phyloP scores from a whole-genome alignment of 2,888 invertebrate genomes.

The Plusia festucae region DNA sequence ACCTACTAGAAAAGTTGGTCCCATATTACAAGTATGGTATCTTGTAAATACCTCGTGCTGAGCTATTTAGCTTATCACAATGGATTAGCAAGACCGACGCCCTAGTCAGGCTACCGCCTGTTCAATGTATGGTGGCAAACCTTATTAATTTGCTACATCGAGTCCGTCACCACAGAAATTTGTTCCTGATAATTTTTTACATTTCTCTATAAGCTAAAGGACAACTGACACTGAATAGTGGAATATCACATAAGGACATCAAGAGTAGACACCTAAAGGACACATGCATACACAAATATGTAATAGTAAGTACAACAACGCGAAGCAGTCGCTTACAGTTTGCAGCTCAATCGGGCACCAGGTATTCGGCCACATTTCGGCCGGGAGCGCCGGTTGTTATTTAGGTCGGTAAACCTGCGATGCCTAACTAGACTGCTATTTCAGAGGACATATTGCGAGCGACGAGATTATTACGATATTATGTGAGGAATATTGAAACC shows the following conservation, averaged over 20 bases:
- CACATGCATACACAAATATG: constrained; percentile 3
- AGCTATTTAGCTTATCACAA: no score
- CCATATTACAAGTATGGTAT: no score
- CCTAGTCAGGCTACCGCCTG: no score
- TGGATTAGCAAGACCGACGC: no score
- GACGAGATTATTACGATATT: constrained; percentile 18
- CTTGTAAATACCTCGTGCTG: no score
- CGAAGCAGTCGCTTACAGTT: constrained; percentile 36
- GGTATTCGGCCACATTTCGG: constrained; percentile 57
- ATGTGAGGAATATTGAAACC: not conserved
- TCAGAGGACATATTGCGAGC: constrained; percentile 37
- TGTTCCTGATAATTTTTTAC: no score
- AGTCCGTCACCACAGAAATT: no score
- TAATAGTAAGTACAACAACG: constrained; percentile 21
- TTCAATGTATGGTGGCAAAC: no score
- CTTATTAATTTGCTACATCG: no score
- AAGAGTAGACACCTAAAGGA: not conserved
- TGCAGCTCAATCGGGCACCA: constrained; percentile 41
- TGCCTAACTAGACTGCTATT: constrained; percentile 54
- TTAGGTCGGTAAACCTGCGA: constrained; percentile 59
- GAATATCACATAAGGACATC: not conserved
- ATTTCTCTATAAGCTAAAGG: no score
- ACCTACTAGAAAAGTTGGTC: no score
- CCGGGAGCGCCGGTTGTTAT: constrained; percentile 51
- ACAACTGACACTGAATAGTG: no score